Base-by-base conservation (phyloP, 2,797 vertebrate genomes). In the Melanotaenia nigrans region DNA sequence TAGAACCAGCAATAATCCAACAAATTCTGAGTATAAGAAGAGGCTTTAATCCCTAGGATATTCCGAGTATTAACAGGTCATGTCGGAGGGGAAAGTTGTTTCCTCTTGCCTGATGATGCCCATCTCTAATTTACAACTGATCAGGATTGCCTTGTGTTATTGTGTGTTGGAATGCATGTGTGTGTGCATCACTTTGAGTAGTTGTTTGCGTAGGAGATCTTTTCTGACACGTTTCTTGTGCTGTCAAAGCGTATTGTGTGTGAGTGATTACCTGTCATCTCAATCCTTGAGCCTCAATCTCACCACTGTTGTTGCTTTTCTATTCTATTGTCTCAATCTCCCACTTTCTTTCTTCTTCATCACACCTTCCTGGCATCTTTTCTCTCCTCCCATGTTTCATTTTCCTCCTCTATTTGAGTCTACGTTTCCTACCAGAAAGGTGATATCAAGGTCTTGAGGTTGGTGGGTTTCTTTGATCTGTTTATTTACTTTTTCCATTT, bases 221-320 rank as follows among this genome's bases (percentile, higher is more conserved):
- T 83, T 90, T 86, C 70, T 86, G 84, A 90, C 86, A 88, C 33
- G 36, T 90, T 87, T 90, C 86, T 86, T 80, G 75, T 81, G 90
- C 88, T 91, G 90, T 93, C 91, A 90, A 77, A 89, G 79, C 87
- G 79, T 77, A 89, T 91, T 86, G 86, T 90, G 83, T 75, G 65
- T 92, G 91, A 92, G 84, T 89, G 90, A 92, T 91, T 89, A 89
- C 80, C 82, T 90, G 92, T 91, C 92, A 93, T 83, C 64, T 55
- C 75, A 57, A 86, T 85, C 83, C 85, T 75, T 57, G 77, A 87
- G 85, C 70, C 76, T 78, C 58, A 60, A 81, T 85, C 81, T 82
- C 62, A 40, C 79, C 72, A 47, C 75, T 42, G 54, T 64, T 71
- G 76, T 64, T 60, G 70, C 72, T 65, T 79, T 75, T 75, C 63